Evolutionary conservation across 2,888 invertebrate species (phyloP), one percentile per base, ranked within the genome.

Genomic region (Mythimna loreyi): DNA sequence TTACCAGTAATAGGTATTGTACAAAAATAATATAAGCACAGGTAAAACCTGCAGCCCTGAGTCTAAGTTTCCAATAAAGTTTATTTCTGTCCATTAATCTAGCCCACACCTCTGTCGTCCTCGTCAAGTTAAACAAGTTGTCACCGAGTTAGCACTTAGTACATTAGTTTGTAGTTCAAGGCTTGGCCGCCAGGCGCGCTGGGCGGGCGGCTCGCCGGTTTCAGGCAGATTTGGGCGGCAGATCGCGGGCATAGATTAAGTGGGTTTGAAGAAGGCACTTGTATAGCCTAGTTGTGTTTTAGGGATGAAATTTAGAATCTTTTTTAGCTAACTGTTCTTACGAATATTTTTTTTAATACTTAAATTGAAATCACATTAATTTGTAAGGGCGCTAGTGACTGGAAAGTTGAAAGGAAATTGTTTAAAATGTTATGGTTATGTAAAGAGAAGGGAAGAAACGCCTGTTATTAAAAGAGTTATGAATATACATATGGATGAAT

Each of bases 171-270:
- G 71, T 63, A 65, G 56, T 62, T 45, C 56, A 57, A 73, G 83
- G 83, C 68, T 64, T 33, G 75, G 79, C 63, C 71, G 72, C 50
- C 30, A 36, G 67, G 75, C 79, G 78, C 68, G 74, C 70, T 80
- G 88, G 88, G 87, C 86, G 90, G 90, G 87, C 83, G 87, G 86
- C 76, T 67, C 75, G 83, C 89, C 86, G 88, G 94, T 90, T 91
- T 75, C 67, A 82, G 86, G 87, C 90, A 89, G 94, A 90, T 92
- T 91, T 89, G 86, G 92, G 91, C 92, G 92, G 94, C 87, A 87
- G 74, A 67, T 57, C 68, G n/a, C 1, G 40, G 65, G 0, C 93
- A 92, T 74, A 91, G 92, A 92, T 1, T 83, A 85, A 2, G 21
- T 3, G 13, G 19, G 16, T 19, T 57, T 13, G 5, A 23, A 73